Evolutionary conservation across 1,140 invertebrate species (phyloP).

Genomic region (Eumeta japonica): DNA sequence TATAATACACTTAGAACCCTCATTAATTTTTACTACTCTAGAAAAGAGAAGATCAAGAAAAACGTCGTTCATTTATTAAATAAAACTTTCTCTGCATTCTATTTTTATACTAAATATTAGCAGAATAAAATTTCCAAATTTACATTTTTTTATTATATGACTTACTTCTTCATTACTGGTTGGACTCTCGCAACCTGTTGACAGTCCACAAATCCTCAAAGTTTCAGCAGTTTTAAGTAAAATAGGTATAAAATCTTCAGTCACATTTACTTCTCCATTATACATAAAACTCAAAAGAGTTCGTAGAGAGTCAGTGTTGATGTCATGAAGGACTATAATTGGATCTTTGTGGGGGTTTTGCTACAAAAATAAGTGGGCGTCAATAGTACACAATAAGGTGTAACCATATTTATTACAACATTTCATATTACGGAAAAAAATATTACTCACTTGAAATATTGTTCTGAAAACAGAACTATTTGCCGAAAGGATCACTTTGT

Average conservation of each 20-base stretch:
- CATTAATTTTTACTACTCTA: no score
- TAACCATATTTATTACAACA: constrained; percentile 14
- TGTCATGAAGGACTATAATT: constrained; percentile 68
- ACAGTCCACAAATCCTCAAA: constrained; percentile 64
- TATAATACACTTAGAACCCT: no score
- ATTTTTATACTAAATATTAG: neutral
- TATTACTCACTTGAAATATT: constrained; percentile 61
- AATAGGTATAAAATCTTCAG: constrained; percentile 63
- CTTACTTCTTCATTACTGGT: constrained; percentile 33
- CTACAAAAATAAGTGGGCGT: constrained; percentile 57
- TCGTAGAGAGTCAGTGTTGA: constrained; percentile 61
- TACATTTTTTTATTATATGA: constrained; percentile 1
- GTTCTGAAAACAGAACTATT: constrained; percentile 71
- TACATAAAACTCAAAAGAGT: constrained; percentile 66
- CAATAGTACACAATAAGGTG: constrained; percentile 39
- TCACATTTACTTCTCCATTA: constrained; percentile 68
- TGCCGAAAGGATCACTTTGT: constrained; percentile 72
- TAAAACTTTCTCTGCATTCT: neutral
- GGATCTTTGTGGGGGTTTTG: constrained; percentile 68
- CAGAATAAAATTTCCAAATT: constrained; percentile 4
- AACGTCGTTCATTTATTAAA: no score
- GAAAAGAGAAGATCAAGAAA: neutral
- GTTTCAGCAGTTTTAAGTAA: constrained; percentile 65
- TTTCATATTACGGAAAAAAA: constrained; percentile 6
- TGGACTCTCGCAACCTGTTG: constrained; percentile 43